Evolutionary conservation across 2,113 vertebrate genomes (phyloP).

Genomic region (Anoura caudifer): DNA sequence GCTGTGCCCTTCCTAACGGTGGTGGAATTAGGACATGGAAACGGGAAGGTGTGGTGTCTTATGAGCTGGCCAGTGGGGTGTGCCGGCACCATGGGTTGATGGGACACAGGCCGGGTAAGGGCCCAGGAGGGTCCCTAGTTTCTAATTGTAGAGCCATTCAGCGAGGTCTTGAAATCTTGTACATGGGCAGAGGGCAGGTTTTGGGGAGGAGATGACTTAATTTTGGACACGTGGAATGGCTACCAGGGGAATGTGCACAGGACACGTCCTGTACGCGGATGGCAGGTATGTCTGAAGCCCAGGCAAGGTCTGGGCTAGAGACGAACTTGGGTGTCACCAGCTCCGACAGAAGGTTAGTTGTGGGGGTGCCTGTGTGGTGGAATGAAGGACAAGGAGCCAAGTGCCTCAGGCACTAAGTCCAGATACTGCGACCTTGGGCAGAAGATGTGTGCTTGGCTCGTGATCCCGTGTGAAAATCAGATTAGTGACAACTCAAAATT

Average conservation of each 20-base stretch:
- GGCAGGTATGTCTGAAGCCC: neutral
- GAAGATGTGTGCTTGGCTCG: neutral
- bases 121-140: neutral
- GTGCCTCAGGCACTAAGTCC: too few species aligned
- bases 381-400: neutral
- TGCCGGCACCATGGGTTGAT: neutral
- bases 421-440: neutral
- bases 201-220: neutral
- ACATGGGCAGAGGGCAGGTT: neutral
- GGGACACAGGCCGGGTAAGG: too few species aligned
- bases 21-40: too few species aligned
- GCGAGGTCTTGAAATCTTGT: neutral
- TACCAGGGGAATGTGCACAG: fast-evolving
- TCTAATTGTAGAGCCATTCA: neutral
- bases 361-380: neutral
- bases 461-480: neutral
- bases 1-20: too few species aligned
- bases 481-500: neutral
- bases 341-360: neutral
- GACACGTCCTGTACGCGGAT: neutral
- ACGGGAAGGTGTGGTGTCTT: neutral
- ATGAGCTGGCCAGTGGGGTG: neutral
- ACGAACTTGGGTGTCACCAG: neutral
- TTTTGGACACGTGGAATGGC: neutral
- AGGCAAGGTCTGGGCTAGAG: neutral